Conservation (phyloP, 2,888 invertebrate genomes). For the Stegana nigrithorax region DNA sequence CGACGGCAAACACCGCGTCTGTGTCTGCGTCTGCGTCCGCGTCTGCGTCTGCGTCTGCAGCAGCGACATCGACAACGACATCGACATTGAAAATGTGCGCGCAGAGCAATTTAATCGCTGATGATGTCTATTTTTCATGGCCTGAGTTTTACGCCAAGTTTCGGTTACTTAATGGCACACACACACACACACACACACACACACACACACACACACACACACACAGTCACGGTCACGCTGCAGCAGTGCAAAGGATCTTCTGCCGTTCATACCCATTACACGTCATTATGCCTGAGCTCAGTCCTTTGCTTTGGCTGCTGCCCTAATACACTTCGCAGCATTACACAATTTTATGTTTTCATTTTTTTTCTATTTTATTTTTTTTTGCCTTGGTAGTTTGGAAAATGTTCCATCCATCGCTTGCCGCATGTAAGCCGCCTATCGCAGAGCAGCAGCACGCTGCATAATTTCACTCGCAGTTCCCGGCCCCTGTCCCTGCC, state of each 20-base stretch:
- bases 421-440: slow-evolving; percentile 1
- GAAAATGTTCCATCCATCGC: not conserved
- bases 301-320: not conserved
- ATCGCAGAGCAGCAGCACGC: not conserved
- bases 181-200: too few relatives aligned
- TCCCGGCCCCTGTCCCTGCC: not conserved
- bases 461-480: not conserved
- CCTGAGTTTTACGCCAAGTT: too few relatives aligned
- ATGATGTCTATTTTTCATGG: too few relatives aligned
- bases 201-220: too few relatives aligned
- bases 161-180: too few relatives aligned
- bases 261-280: not conserved
- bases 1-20: not conserved
- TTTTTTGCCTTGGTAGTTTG: not conserved
- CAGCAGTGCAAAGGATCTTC: not conserved
- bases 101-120: slow-evolving; percentile 8
- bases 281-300: not conserved
- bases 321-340: not conserved
- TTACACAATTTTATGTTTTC: not conserved
- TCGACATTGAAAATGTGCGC: slow-evolving; percentile 8
- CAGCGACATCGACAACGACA: slow-evolving; percentile 9
- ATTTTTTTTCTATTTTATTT: not conserved
- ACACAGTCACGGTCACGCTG: too few relatives aligned
- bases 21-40: not conserved
- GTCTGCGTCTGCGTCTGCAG: not conserved